Evolutionary conservation across 2,113 vertebrate genomes (phyloP), one percentile per base, ranked within the genome.

Genomic region (Dolichallabes microphthalmus): DNA sequence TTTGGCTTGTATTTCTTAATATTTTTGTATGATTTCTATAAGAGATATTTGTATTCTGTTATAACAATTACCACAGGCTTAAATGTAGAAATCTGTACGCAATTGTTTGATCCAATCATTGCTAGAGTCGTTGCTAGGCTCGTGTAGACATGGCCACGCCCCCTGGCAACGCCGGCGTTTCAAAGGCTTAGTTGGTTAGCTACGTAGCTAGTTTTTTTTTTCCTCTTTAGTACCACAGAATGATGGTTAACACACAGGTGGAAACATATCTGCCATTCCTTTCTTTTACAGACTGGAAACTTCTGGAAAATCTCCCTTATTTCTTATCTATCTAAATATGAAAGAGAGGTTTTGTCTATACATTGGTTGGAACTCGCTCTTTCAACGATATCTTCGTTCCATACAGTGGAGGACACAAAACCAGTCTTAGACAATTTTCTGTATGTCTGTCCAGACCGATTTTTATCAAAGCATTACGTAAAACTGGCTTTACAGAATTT

Each of bases 121-220:
- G 80, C 14, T 27, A 82, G 60, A 25, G 19, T 50, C 39, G 82
- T 73, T 73, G 68, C 63, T 82, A 69, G 39, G 61, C 1, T 82
- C 50, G 27, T 12, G 39, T 25, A 19, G 68, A 25, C n/a, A 13
- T 30, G 13, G 68, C 68, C 68, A 71, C 82, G 82, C 82, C 82
- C 82, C 82, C 82, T 83, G 68, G 27, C 66, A 39, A 83, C 82
- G 53, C 30, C 52, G 66, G 66, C 12, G 22, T 19, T 58, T 35
- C 8, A 55, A 39, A 11, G 11, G 8, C 11, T 19, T 10, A 22
- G 10, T 19, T 10, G 12, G 10, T 78, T 78, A 32, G 27, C 55
- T 7, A 32, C 55, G 19, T 2, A 12, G 55, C 76, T 58, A 22
- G 9, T 32, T 20, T 19, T 3, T 5, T 32, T 11, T 30, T 19